Conservation (phyloP, 2,888 invertebrate species). For the Conops quadrifasciatus region DNA sequence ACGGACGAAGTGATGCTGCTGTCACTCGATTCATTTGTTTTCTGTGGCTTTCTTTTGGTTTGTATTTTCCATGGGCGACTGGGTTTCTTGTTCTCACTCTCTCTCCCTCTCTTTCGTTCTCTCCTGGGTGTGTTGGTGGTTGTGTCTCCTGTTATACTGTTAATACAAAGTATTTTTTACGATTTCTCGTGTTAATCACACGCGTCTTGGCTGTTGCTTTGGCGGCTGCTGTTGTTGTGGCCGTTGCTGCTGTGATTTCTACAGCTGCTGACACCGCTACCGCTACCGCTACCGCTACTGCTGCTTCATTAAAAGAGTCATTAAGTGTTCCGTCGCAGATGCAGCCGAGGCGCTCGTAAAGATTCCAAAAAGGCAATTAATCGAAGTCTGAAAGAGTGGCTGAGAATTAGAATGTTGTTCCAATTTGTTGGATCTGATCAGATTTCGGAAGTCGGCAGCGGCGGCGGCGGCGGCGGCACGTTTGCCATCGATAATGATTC, state of each 20-base stretch:
- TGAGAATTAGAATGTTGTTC: slow-evolving; percentile 10
- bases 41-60: neutral
- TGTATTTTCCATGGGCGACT: neutral
- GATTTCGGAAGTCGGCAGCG: slow-evolving; percentile 28
- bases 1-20: neutral
- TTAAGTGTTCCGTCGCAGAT: slow-evolving; percentile 11
- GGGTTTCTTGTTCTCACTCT: neutral
- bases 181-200: slow-evolving; percentile 34
- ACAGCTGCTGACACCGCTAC: too few species aligned
- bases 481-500: slow-evolving; percentile 6
- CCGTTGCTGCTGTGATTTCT: slow-evolving; percentile 22
- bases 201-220: neutral
- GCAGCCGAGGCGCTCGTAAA: slow-evolving; percentile 1
- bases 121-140: neutral
- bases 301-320: slow-evolving; percentile 33
- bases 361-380: slow-evolving; percentile 33
- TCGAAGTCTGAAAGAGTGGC: slow-evolving; percentile 22
- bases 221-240: neutral
- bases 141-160: neutral
- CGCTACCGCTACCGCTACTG: slow-evolving; percentile 8
- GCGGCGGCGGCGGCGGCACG: neutral
- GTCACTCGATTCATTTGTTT: neutral
- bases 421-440: slow-evolving; percentile 28
- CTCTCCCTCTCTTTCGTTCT: neutral
- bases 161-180: slow-evolving; percentile 27